Evolutionary conservation across 2,888 invertebrate genomes (phyloP).

Genomic region (Limnephilus marmoratus): DNA sequence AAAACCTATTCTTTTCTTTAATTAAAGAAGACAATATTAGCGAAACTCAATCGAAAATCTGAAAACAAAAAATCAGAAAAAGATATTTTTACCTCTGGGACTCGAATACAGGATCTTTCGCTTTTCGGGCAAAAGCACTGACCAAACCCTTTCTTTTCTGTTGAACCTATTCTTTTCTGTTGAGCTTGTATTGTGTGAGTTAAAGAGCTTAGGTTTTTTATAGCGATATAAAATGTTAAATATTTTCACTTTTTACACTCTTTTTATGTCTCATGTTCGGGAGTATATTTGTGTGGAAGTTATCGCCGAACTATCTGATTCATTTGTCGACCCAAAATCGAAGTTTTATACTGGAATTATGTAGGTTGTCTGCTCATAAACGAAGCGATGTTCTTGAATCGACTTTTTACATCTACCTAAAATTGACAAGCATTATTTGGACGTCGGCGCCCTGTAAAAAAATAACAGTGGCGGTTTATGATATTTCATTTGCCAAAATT

Average conservation of each 20-base stretch:
- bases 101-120: too few species aligned
- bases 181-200: neutral
- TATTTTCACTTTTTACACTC: neutral
- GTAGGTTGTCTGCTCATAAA: neutral
- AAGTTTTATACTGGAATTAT: neutral
- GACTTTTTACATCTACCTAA: neutral
- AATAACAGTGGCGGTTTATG: neutral
- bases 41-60: too few species aligned
- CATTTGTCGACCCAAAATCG: neutral
- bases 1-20: neutral
- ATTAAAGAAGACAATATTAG: too few species aligned
- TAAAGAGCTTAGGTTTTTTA: neutral
- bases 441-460: neutral
- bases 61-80: too few species aligned
- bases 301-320: neutral
- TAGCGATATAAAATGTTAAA: neutral
- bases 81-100: too few species aligned
- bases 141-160: neutral
- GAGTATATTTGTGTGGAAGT: neutral
- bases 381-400: neutral
- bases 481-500: neutral
- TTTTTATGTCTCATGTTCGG: neutral
- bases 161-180: neutral
- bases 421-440: neutral
- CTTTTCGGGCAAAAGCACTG: too few species aligned